Evolutionary conservation across 2,113 vertebrate species (phyloP).

Genomic region (Xiphophorus maculatus): DNA sequence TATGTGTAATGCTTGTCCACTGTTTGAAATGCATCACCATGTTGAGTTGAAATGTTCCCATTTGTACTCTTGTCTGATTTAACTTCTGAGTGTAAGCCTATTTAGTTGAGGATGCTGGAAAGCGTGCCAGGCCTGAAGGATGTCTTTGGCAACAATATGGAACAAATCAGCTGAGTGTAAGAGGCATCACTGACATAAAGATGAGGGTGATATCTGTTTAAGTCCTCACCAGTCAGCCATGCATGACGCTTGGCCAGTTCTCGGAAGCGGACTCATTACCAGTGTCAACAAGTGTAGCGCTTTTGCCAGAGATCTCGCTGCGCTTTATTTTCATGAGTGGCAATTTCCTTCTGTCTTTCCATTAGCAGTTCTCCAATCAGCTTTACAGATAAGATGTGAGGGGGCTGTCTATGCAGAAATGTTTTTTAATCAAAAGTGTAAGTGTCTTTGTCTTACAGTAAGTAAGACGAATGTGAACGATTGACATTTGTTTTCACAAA

Average conservation of each 20-base stretch:
- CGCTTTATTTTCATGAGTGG: conserved; percentile 17
- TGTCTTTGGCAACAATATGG: not conserved
- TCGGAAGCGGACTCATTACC: conserved; percentile 15
- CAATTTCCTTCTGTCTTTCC: conserved; percentile 21
- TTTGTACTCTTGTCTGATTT: conserved; percentile 39
- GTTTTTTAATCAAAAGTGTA: conserved; percentile 14
- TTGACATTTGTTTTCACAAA: not conserved
- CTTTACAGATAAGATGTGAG: conserved; percentile 10
- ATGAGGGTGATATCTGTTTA: conserved; percentile 11
- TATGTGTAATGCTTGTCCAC: conserved; percentile 62
- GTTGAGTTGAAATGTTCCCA: conserved; percentile 28
- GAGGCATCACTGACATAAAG: conserved; percentile 15
- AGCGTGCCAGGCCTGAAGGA: conserved; percentile 5
- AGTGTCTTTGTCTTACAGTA: not conserved
- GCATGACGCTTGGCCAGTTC: conserved; percentile 18
- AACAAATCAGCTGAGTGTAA: conserved; percentile 12
- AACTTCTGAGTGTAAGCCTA: conserved; percentile 20
- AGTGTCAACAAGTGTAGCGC: conserved; percentile 20
- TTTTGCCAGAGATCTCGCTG: conserved; percentile 10
- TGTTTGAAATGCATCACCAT: conserved; percentile 54
- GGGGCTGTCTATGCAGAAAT: conserved; percentile 13
- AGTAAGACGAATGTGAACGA: not conserved
- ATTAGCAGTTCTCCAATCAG: not conserved
- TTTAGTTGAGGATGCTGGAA: conserved; percentile 15
- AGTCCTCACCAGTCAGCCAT: conserved; percentile 22